These are phyloP conservation scores for Ophion ventricosus DNA, from an alignment of 2,888 invertebrate genomes.

Conservation along the genomic window DNA sequence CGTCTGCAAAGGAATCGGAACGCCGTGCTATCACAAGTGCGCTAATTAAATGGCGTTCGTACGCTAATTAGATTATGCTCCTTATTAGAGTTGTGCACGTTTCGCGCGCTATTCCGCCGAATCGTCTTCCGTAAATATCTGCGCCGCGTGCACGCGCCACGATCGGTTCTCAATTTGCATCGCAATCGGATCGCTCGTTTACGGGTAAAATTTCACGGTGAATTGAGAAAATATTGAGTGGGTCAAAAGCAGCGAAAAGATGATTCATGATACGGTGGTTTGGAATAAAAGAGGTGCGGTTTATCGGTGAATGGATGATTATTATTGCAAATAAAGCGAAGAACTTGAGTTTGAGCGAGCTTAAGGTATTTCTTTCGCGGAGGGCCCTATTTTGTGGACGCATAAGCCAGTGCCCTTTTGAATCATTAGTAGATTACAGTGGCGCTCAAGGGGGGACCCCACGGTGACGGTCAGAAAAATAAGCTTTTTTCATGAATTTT, in stretches of 20 bases:
- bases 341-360: no score
- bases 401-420: no score
- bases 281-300: neutral
- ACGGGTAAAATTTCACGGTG: neutral
- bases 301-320: neutral
- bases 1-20: conserved; percentile 3
- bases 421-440: no score
- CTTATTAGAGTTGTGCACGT: conserved; percentile 10
- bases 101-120: conserved; percentile 3
- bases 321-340: neutral
- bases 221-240: neutral
- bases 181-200: neutral
- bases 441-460: no score
- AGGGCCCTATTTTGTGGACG: no score
- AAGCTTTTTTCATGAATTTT: no score
- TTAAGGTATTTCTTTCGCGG: no score
- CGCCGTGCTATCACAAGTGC: neutral
- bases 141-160: neutral
- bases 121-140: conserved; percentile 13
- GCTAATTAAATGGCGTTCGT: conserved; percentile 42
- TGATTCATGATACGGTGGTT: neutral
- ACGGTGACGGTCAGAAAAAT: no score
- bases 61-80: conserved; percentile 24
- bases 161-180: neutral
- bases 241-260: neutral